A percentile compares a stretch with the other conserved stretches of the same genome.
phyloP scores from a whole-genome alignment of 2,797 vertebrate species.

The Etheostoma perlongum region DNA sequence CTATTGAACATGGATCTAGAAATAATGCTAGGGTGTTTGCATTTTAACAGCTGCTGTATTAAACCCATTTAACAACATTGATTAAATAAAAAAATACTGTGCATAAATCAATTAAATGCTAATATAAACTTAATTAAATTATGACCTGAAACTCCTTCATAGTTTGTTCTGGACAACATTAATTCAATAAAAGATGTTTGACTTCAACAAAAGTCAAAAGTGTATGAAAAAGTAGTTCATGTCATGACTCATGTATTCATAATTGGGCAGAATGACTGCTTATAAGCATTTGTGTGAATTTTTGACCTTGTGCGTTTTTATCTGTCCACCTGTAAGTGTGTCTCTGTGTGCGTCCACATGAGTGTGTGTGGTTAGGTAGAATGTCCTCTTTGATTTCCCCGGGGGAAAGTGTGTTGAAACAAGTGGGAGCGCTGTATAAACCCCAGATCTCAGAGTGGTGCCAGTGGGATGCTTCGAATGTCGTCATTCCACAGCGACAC shows the following conservation, averaged over 20 bases:
- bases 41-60: background rate
- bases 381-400: conserved; percentile 62
- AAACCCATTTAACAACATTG: background rate
- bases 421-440: conserved; percentile 42
- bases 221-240: background rate
- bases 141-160: background rate
- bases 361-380: conserved; percentile 23
- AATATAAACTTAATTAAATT: background rate
- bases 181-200: background rate
- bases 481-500: conserved; percentile 78
- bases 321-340: conserved; percentile 35
- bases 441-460: conserved; percentile 68
- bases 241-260: background rate
- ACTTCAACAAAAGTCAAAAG: background rate
- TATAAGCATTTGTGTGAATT: background rate
- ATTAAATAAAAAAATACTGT: background rate
- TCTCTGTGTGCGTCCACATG: conserved; percentile 3
- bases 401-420: conserved; percentile 49
- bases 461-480: conserved; percentile 72
- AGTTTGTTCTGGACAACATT: background rate
- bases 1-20: conserved; percentile 6
- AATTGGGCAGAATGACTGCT: background rate
- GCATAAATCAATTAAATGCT: background rate
- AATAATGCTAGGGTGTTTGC: conserved; percentile 5
- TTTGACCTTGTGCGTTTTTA: background rate